These are phyloP conservation scores for Sthenelais limicola DNA, from an alignment of 2,888 invertebrate species.

Conservation along the genomic window DNA sequence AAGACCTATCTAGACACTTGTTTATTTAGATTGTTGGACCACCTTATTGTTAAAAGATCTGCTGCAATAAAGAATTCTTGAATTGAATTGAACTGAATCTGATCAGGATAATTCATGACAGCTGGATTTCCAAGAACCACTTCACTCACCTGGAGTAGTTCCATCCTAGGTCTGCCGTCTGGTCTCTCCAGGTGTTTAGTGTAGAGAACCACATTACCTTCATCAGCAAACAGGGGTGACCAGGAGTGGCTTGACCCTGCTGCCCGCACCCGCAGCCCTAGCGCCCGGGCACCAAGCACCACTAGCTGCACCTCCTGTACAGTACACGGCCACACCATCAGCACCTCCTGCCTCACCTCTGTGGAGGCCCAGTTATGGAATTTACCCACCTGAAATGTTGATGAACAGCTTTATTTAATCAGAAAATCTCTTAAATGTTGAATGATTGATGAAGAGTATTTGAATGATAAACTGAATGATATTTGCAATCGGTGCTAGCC, in stretches of 20 bases:
- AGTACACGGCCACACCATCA: neutral
- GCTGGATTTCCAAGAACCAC: no score
- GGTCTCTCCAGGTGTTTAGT: conserved; percentile 8
- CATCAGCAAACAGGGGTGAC: conserved; percentile 37
- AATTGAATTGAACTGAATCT: no score
- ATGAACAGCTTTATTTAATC: no score
- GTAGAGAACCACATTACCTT: conserved; percentile 21
- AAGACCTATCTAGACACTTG: no score
- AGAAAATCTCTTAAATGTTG: no score
- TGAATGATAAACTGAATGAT: no score
- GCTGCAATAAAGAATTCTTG: no score
- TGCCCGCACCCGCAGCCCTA: conserved; percentile 11
- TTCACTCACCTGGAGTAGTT: conserved; percentile 9
- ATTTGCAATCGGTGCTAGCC: no score
- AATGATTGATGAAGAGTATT: no score
- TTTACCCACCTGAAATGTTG: conserved; percentile 16
- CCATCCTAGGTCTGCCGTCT: conserved; percentile 19
- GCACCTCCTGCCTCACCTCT: conserved; percentile 12
- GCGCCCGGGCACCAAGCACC: neutral
- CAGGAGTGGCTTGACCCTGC: conserved; percentile 30
- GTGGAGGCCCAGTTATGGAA: conserved; percentile 35
- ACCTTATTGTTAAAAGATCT: no score
- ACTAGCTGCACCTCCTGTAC: conserved; percentile 26
- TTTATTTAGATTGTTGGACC: no score
- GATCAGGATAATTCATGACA: no score